Evolutionary conservation across 2,797 vertebrate genomes (phyloP).

Genomic region (Phoeniculus purpureus): DNA sequence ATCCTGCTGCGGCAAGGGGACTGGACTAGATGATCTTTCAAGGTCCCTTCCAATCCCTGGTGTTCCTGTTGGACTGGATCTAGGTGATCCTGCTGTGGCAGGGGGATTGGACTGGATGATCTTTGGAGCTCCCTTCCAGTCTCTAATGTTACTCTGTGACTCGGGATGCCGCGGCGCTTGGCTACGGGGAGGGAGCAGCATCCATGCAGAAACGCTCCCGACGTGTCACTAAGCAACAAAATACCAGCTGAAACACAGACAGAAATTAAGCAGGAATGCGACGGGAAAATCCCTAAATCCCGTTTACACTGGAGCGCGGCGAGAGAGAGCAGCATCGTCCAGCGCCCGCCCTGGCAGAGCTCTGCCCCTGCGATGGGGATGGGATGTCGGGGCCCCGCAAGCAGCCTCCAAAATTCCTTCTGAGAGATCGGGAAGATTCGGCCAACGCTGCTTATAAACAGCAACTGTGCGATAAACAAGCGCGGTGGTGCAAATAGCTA

Average conservation of each 20-base stretch:
- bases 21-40: too few relatives aligned
- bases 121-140: too few relatives aligned
- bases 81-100: too few relatives aligned
- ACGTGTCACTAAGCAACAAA: slow-evolving; percentile 38
- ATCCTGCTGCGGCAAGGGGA: too few relatives aligned
- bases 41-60: too few relatives aligned
- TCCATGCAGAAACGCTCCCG: not conserved
- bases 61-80: too few relatives aligned
- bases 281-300: slow-evolving; percentile 41
- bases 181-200: not conserved
- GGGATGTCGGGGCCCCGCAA: not conserved
- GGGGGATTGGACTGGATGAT: too few relatives aligned
- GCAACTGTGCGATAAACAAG: slow-evolving; percentile 69
- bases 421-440: slow-evolving; percentile 45
- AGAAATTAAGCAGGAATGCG: slow-evolving; percentile 47
- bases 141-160: too few relatives aligned
- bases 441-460: slow-evolving; percentile 63
- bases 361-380: not conserved
- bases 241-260: slow-evolving; percentile 35
- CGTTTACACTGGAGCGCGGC: not conserved
- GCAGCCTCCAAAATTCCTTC: slow-evolving; percentile 50
- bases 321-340: not conserved
- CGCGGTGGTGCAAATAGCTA: slow-evolving; percentile 63
- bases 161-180: not conserved
- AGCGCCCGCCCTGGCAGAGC: not conserved